A percentile compares a stretch with the other conserved stretches of the same genome.
phyloP scores from a whole-genome alignment of 2,888 invertebrate genomes.

The Neoitamus cyanurus region DNA sequence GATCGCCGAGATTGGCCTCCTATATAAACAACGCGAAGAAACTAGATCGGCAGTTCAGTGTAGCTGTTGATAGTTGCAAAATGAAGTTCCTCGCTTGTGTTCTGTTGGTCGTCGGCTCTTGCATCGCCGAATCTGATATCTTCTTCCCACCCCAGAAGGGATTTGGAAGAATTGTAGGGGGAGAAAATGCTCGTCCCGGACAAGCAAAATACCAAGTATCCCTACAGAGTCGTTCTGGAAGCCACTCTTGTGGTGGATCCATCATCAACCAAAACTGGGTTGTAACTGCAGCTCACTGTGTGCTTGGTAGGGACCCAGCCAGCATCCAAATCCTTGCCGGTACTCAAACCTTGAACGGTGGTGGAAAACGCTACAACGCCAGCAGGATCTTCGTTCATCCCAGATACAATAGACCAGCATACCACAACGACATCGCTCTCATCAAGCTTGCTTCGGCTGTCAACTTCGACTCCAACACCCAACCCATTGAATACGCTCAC shows the following conservation, averaged over 20 bases:
- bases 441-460: conserved; percentile 70
- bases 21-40: not conserved
- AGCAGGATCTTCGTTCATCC: conserved; percentile 59
- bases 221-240: conserved; percentile 59
- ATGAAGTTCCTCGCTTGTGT: not conserved
- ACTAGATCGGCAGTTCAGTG: not conserved
- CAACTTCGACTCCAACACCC: conserved; percentile 68
- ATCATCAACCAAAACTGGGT: conserved; percentile 60
- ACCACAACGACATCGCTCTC: conserved; percentile 76
- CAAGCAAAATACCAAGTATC: conserved; percentile 62
- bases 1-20: not conserved
- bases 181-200: conserved; percentile 39
- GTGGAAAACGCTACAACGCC: conserved; percentile 57
- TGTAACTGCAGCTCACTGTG: conserved; percentile 62
- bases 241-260: conserved; percentile 62
- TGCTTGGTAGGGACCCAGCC: conserved; percentile 57
- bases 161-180: conserved; percentile 46
- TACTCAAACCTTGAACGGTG: conserved; percentile 59
- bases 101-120: conserved; percentile 4
- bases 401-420: conserved; percentile 59
- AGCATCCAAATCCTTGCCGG: conserved; percentile 60
- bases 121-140: conserved; percentile 18
- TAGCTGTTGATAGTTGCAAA: not conserved
- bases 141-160: conserved; percentile 32
- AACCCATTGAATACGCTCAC: conserved; percentile 71